A percentile compares a stretch with the other conserved stretches of the same genome.
These are phyloP conservation scores for Drosophila kanekoi DNA, from an alignment of 2,888 invertebrate species.

Conservation along the genomic window DNA sequence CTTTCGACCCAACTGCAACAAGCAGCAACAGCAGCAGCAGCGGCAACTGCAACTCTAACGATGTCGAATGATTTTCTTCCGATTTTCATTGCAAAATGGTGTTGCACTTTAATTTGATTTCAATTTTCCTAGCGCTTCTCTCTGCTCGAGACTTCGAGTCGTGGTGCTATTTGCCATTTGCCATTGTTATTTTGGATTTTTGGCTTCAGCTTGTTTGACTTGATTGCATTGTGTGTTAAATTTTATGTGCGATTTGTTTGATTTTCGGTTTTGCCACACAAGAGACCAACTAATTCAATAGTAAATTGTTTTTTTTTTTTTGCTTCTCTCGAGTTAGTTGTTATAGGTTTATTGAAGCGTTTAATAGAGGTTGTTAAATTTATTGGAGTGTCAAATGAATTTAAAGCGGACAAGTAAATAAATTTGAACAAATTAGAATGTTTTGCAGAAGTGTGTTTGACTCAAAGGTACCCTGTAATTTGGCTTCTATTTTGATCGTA, in stretches of 20 bases:
- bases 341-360: conserved; percentile 4
- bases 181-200: conserved; percentile 42
- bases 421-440: background rate
- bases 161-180: conserved; percentile 29
- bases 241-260: conserved; percentile 50
- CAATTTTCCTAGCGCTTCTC: conserved; percentile 42
- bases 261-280: conserved; percentile 29
- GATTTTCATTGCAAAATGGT: conserved; percentile 52
- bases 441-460: no score
- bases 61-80: conserved; percentile 67
- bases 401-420: background rate
- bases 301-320: conserved; percentile 14
- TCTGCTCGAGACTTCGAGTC: background rate
- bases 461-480: background rate
- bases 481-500: no score
- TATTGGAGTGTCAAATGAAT: conserved; percentile 5
- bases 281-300: conserved; percentile 40
- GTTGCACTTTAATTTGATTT: conserved; percentile 71
- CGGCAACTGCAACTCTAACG: conserved; percentile 28
- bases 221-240: conserved; percentile 53
- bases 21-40: conserved; percentile 7
- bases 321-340: background rate
- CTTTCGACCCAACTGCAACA: conserved; percentile 43
- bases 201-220: conserved; percentile 43
- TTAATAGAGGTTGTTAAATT: background rate